phyloP scores from a whole-genome alignment of 92 coral and sea anemone genomes.

The Siderastrea siderea region DNA sequence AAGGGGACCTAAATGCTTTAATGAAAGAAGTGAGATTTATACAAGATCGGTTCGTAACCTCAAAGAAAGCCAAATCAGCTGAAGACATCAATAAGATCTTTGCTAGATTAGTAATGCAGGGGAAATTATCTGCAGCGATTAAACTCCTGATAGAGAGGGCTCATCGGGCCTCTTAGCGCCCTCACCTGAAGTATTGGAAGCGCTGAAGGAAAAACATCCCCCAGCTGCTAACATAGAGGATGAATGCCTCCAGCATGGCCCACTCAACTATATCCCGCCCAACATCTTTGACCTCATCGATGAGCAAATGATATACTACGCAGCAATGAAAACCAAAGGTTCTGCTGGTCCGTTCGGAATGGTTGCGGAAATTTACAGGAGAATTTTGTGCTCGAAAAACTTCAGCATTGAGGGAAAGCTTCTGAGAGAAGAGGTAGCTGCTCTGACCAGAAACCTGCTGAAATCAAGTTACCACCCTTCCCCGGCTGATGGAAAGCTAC shows the following conservation, averaged over 20 bases:
- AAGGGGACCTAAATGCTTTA: slow-evolving; percentile 34
- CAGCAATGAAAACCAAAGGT: slow-evolving; percentile 51
- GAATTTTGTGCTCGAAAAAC: slow-evolving; percentile 62
- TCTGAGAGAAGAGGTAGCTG: slow-evolving; percentile 52
- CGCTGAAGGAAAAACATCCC: slow-evolving; percentile 55
- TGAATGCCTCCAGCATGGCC: slow-evolving; percentile 58
- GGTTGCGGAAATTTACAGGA: slow-evolving; percentile 58
- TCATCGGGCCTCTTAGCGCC: background rate
- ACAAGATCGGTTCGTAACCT: slow-evolving; percentile 19
- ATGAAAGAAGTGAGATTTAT: slow-evolving; percentile 67
- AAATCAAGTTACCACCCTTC: slow-evolving; percentile 12
- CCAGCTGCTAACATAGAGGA: slow-evolving; percentile 48
- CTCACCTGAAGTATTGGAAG: no score
- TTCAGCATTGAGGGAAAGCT: slow-evolving; percentile 42
- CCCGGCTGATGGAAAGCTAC: background rate
- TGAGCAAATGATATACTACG: slow-evolving; percentile 29
- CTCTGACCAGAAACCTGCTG: slow-evolving; percentile 39
- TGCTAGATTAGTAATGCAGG: slow-evolving; percentile 68
- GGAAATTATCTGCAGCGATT: slow-evolving; percentile 72
- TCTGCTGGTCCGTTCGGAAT: slow-evolving; percentile 59
- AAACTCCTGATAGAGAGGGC: slow-evolving; percentile 64
- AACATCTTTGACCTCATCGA: slow-evolving; percentile 40
- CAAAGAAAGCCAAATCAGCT: slow-evolving; percentile 68
- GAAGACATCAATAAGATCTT: slow-evolving; percentile 58
- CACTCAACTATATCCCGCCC: slow-evolving; percentile 57